Evolutionary conservation across 2,797 vertebrate genomes (phyloP).

Genomic region (Crypturellus tataupa): DNA sequence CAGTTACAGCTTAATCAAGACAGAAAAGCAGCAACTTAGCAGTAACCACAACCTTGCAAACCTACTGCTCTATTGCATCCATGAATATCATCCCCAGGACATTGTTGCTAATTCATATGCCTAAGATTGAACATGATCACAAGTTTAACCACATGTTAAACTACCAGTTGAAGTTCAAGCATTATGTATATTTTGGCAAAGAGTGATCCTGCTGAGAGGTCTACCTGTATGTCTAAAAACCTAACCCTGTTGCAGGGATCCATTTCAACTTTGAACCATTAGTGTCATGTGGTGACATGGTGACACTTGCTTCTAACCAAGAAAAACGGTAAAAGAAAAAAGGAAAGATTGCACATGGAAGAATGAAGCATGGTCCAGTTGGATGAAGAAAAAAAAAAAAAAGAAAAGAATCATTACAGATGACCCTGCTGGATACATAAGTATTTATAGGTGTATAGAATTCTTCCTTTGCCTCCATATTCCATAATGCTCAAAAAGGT

Average conservation of each 20-base stretch:
- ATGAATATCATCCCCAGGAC: neutral
- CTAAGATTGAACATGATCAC: neutral
- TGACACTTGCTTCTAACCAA: neutral
- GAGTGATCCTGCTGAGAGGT: neutral
- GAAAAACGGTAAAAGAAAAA: neutral
- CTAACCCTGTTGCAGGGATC: neutral
- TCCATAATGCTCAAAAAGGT: neutral
- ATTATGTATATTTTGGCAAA: neutral
- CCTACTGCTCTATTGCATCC: accelerated
- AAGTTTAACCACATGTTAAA: neutral
- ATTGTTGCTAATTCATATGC: neutral
- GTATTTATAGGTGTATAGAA: neutral
- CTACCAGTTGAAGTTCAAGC: neutral
- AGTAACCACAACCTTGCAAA: neutral
- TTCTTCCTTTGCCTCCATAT: neutral
- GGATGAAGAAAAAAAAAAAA: neutral
- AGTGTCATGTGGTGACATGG: accelerated
- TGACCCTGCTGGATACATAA: accelerated
- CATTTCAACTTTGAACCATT: neutral
- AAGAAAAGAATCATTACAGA: neutral
- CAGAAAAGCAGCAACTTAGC: neutral
- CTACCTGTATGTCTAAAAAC: neutral
- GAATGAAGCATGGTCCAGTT: neutral
- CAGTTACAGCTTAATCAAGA: neutral
- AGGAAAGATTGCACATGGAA: accelerated